Evolutionary conservation across 2,113 vertebrate species (phyloP), one percentile per base, ranked within the genome.

Genomic region (Nanorana parkeri): DNA sequence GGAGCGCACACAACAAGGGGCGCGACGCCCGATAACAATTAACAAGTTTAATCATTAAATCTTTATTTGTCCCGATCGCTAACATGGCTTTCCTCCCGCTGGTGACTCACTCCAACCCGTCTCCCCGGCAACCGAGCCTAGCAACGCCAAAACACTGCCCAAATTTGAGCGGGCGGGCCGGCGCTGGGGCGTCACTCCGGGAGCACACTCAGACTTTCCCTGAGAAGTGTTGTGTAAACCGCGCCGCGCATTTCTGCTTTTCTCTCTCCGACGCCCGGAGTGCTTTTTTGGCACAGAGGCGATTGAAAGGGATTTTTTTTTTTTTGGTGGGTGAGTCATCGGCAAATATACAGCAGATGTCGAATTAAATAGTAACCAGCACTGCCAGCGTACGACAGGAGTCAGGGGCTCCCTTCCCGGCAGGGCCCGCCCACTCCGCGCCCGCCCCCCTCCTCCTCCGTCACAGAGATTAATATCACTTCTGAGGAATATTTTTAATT

Each of bases 261-360:
- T 15, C 60, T 11, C 26, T 24, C 56, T 58, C 17, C 55, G 17
- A 5, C 20, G 20, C n/a, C 19, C 58, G 5, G 60, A 3, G 60
- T 16, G 60, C 20, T 24, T 63, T 63, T 23, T 24, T 63, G 21
- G 21, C 60, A 16, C 23, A 11, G 11, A 19, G 60, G 21, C 3
- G 60, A 63, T 26, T 63, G 1, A 24, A 24, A 21, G 60, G 24
- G 6, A 21, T 60, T 47, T 47, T 47, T 47, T 47, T 61, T 61
- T 63, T 63, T 63, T 15, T 61, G 20, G 58, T 61, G 23, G n/a
- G 24, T 63, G 60, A 63, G 60, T 63, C 60, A 63, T 63, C 21
- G 6, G 20, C 24, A 63, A 63, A 63, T 23, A 63, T 2, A 63
- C 21, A 26, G 58, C 60, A 63, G 60, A 63, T 63, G 17, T n/a